Evolutionary conservation across 1,140 invertebrate species (phyloP).

Genomic region (Pentalonia nigronervosa): DNA sequence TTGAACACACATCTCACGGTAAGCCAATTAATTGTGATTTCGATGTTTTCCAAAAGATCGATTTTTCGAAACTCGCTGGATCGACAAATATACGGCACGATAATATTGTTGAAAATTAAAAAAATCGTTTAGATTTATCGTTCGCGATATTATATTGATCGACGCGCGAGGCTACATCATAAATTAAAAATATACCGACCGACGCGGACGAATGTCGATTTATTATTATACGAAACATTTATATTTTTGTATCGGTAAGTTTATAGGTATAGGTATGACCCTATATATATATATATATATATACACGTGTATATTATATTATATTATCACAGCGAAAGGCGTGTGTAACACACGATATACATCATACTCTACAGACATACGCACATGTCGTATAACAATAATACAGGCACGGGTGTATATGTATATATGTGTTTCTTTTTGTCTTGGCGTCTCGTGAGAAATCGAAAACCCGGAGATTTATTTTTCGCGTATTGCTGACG

Average conservation of each 20-base stretch:
- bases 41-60: not conserved
- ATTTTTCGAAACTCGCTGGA: not conserved
- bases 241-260: too few species aligned
- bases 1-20: not conserved
- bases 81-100: too few species aligned
- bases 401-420: not conserved
- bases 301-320: not conserved
- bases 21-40: too few species aligned
- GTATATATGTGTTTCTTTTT: not conserved
- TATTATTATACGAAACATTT: not conserved
- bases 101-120: not conserved
- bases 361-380: not conserved
- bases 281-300: too few species aligned
- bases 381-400: not conserved
- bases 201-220: not conserved
- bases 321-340: not conserved
- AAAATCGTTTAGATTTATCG: not conserved
- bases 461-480: not conserved
- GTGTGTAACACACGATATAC: not conserved
- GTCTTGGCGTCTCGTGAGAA: not conserved
- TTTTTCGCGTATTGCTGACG: not conserved
- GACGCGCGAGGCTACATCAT: too few species aligned
- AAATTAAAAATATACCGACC: not conserved
- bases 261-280: too few species aligned
- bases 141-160: not conserved